Base-by-base conservation (phyloP, 2,888 invertebrate species). In the Standfussiana lucernea region DNA sequence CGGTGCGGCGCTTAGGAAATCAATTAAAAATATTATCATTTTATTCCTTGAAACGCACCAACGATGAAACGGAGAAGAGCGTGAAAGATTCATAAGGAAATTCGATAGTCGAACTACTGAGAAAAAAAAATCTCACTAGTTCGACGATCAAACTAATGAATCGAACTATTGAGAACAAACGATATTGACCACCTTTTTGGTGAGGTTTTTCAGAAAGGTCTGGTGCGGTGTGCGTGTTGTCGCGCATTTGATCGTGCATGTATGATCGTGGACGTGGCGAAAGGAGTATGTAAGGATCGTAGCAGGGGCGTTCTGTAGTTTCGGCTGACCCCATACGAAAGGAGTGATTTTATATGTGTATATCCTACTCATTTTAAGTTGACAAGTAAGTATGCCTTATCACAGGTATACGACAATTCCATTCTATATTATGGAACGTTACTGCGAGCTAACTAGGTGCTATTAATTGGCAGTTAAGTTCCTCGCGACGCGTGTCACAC, bases 381-480 rank as follows among this genome's bases (percentile, higher is more conserved):
- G 47, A 47, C 8, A 47, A 53, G 28, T 28, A 56, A 6, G 15
- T 28, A 18, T 56, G 28, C 28, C 15, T 56, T 28, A 28, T 56
- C 28, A 32, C 28, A 56, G 7, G 8, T 32, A 28, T 18, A 32
- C 28, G 56, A 56, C 18, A 56, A 56, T 59, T 59, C 18, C 32
- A 32, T 59, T 28, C 15, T 15, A 50, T 59, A 70, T 80, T 80
- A 56, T 50, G n/a, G 40, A 64, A 40, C 61, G 64, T 77, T 78
- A 75, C 72, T 66, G 53, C 45, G 42, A 73, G 71, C 71, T 87
- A 89, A 89, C 86, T 89, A 90, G 86, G 86, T 89, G 86, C 85
- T 88, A 89, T 90, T 92, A 93, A 93, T 93, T 90, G 91, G 87
- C 83, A 89, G 90, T 91, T 92, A 92, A 91, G 88, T 89, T 76